phyloP scores from a whole-genome alignment of 2,797 vertebrate species.

The Diplodus sargus region DNA sequence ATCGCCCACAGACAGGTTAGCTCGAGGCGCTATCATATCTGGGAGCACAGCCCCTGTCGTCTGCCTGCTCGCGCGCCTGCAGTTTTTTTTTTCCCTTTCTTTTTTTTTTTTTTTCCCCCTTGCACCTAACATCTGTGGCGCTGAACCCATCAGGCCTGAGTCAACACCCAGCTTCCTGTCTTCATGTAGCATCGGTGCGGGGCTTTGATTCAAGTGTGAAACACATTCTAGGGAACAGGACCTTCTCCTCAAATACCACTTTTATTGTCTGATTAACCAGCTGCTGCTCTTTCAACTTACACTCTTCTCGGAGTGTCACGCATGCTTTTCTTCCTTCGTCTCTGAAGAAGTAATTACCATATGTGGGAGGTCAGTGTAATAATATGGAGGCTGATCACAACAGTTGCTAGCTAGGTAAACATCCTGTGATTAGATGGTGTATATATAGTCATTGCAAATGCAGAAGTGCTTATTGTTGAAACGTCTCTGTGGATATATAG shows the following conservation, averaged over 20 bases:
- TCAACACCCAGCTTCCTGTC: constrained; percentile 12
- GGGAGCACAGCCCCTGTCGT: constrained; percentile 45
- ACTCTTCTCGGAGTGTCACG: neutral
- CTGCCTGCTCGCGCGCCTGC: constrained; percentile 27
- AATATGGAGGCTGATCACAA: constrained; percentile 21
- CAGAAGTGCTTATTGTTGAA: neutral
- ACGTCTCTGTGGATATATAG: no score
- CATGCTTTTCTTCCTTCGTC: neutral
- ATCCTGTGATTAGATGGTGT: constrained; percentile 9
- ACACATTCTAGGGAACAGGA: constrained; percentile 9
- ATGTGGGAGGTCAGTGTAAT: constrained; percentile 17
- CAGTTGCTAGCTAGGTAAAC: constrained; percentile 7
- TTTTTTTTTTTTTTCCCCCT: neutral
- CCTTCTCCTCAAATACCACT: constrained; percentile 2
- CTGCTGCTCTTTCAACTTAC: constrained; percentile 11
- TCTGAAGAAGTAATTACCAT: constrained; percentile 3
- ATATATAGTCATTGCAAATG: neutral
- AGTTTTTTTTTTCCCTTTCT: neutral
- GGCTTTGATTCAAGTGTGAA: constrained; percentile 41
- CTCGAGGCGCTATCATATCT: constrained; percentile 68
- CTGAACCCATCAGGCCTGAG: constrained; percentile 44
- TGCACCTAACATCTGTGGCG: constrained; percentile 20
- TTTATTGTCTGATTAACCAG: constrained; percentile 16
- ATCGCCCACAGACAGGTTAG: constrained; percentile 70
- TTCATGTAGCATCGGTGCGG: constrained; percentile 3